Base-by-base conservation (phyloP, 1,140 invertebrate genomes). In the Lucilia sericata region DNA sequence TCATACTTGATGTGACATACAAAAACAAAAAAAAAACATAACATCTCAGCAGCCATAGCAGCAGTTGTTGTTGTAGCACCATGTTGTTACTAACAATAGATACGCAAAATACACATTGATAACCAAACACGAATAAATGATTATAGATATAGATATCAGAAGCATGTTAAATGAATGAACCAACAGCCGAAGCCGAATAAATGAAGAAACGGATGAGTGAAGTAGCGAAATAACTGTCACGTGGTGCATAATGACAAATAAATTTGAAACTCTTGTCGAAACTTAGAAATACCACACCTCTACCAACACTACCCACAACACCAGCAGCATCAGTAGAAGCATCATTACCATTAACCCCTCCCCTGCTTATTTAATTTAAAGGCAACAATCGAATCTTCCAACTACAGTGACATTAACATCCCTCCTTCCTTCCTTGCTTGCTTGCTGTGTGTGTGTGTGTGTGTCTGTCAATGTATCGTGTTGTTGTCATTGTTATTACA, bases 221-320 rank as follows among this genome's bases (percentile, higher is more conserved):
- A 21, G 19, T 70, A 70, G 60, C 21, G 60, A 70, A 70, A 70
- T 70, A 70, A 70, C 65, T 49, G 47, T 80, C 76, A 80, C 76
- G 76, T 80, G 76, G 76, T 80, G 76, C 76, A 80, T 80, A 80
- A 80, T 80, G 47, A 42, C 76, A 80, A 80, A 80, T 80, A 49
- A 80, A 80, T 80, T 80, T 51, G 76, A 80, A 49, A 80, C 42
- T 80, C n/a, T 80, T 80, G 76, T 80, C 76, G 42, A 80, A 80
- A 80, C 42, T 55, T 55, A 7, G 9, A 55, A 55, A 55, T 55
- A 30, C 42, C 76, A 80, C 76, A n/a, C 74, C 21, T 4, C 76
- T 42, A 30, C 76, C 51, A 55, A 19, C 25, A 42, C n/a, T 2
- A 47, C 75, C 34, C 5, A 42, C 34, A 5, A 76, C 34, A 75